Evolutionary conservation across 2,888 invertebrate species (phyloP).

Genomic region (Listrodromus nycthemerus): DNA sequence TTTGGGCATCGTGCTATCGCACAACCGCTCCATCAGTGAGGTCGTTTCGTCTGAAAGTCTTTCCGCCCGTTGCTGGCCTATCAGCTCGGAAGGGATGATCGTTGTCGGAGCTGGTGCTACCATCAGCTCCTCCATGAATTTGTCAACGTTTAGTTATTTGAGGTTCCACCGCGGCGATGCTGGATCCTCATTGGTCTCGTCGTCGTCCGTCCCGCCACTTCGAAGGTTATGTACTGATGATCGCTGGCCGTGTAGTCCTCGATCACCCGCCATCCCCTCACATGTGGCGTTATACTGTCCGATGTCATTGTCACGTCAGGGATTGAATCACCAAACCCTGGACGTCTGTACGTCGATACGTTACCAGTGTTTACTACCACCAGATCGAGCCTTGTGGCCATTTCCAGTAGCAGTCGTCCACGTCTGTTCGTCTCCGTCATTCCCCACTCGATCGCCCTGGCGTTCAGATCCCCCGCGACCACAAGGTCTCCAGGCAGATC

Average conservation of each 20-base stretch:
- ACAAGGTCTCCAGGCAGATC: slow-evolving; percentile 43
- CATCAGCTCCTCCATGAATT: background rate
- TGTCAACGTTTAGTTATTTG: slow-evolving; percentile 28
- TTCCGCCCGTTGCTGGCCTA: slow-evolving; percentile 29
- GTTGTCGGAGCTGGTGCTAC: slow-evolving; percentile 23
- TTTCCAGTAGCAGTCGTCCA: no score
- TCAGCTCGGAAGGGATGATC: slow-evolving; percentile 10
- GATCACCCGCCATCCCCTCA: slow-evolving; percentile 61
- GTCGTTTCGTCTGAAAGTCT: slow-evolving; percentile 12
- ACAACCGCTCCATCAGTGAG: background rate
- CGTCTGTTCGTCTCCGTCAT: no score
- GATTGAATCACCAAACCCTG: slow-evolving; percentile 25
- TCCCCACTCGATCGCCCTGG: no score
- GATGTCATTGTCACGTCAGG: slow-evolving; percentile 64
- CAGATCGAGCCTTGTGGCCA: slow-evolving; percentile 54
- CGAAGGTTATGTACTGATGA: slow-evolving; percentile 65
- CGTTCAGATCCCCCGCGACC: slow-evolving; percentile 9
- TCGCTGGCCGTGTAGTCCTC: slow-evolving; percentile 68
- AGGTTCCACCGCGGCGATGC: slow-evolving; percentile 37
- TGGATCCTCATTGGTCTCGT: background rate
- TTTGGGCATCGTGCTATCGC: slow-evolving; percentile 39
- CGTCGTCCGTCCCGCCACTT: slow-evolving; percentile 35
- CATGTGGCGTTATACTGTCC: slow-evolving; percentile 35
- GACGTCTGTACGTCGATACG: slow-evolving; percentile 52
- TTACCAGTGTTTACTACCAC: slow-evolving; percentile 46